phyloP scores from a whole-genome alignment of 2,113 vertebrate genomes.

The Gulo gulo region DNA sequence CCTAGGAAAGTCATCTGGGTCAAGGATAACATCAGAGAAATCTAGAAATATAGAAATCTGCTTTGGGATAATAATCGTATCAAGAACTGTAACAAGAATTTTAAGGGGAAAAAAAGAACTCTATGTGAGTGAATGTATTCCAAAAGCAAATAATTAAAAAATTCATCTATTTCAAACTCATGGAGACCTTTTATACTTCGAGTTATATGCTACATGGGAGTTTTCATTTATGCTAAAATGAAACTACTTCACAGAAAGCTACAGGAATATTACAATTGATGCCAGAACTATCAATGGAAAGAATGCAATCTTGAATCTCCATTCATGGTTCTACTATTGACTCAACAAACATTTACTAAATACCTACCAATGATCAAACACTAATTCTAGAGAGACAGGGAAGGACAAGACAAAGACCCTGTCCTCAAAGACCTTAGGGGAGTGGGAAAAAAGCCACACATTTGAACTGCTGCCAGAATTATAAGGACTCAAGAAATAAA shows the following conservation, averaged over 20 bases:
- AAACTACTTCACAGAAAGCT: conserved; percentile 12
- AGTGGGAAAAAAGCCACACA: not conserved
- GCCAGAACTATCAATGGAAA: conserved; percentile 5
- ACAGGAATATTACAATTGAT: not conserved
- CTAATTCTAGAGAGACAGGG: not conserved
- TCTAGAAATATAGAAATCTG: conserved; percentile 32
- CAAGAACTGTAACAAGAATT: not conserved
- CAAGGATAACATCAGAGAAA: conserved; percentile 31
- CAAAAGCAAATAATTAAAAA: conserved; percentile 41
- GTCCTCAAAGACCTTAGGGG: not conserved
- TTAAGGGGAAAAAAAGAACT: not conserved
- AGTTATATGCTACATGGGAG: not conserved
- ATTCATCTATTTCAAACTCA: not conserved
- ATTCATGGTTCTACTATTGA: not conserved
- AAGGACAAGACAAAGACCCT: conserved; percentile 13
- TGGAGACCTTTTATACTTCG: not conserved
- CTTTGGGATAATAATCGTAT: not conserved
- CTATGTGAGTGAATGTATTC: not conserved
- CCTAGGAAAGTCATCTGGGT: conserved; percentile 17
- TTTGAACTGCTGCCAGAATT: not conserved
- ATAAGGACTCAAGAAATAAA: not conserved
- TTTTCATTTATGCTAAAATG: not conserved
- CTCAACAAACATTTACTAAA: conserved; percentile 24
- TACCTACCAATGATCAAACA: not conserved
- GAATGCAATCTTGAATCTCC: not conserved